A percentile compares a stretch with the other conserved stretches of the same genome.
Evolutionary conservation across 2,888 invertebrate species (phyloP).

Genomic region (Drosophila helvetica): DNA sequence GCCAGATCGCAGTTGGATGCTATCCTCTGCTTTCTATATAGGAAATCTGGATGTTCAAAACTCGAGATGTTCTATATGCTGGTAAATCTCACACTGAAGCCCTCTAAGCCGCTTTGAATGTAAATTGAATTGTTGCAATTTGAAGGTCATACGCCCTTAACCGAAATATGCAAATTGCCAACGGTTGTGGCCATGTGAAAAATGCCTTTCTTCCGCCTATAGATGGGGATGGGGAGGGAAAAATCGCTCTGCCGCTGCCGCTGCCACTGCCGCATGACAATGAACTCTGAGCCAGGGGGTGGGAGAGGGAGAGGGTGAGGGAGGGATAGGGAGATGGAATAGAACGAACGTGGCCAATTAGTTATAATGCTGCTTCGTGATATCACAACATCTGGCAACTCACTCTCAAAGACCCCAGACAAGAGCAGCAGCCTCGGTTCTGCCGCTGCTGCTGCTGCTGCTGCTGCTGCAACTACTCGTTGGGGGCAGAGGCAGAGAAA

Average conservation of each 20-base stretch:
- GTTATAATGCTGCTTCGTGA: constrained; percentile 80
- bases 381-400: constrained; percentile 79
- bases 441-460: constrained; percentile 46
- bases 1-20: neutral
- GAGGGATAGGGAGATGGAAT: constrained; percentile 33
- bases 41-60: too few species aligned
- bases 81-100: neutral
- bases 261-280: constrained; percentile 67
- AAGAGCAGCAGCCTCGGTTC: constrained; percentile 47
- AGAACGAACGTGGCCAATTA: constrained; percentile 82
- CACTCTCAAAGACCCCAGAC: constrained; percentile 66
- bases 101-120: constrained; percentile 7
- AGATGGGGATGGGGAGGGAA: constrained; percentile 24
- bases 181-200: constrained; percentile 56
- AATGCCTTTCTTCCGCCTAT: constrained; percentile 65
- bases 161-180: constrained; percentile 70
- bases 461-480: constrained; percentile 31
- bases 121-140: constrained; percentile 73
- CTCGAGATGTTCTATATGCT: constrained; percentile 6
- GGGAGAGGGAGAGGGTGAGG: constrained; percentile 1
- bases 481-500: neutral
- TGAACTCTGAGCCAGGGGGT: constrained; percentile 61
- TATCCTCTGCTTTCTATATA: neutral
- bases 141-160: constrained; percentile 71
- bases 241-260: constrained; percentile 22